Evolutionary conservation across 2,797 vertebrate genomes (phyloP).

Genomic region (Echiichthys vipera): DNA sequence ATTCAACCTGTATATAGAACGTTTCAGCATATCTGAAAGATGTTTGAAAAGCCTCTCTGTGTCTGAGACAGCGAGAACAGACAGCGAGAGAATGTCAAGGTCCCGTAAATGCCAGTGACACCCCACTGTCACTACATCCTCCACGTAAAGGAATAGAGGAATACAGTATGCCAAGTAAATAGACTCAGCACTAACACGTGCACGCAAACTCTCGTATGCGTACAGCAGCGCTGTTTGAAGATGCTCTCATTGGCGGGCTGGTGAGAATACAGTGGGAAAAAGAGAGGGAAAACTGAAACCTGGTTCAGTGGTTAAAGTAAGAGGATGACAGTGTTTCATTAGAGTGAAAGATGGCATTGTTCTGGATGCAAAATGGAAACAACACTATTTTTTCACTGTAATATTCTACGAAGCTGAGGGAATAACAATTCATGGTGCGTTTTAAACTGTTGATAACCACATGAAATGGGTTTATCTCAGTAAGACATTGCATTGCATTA

Average conservation of each 20-base stretch:
- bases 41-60: conserved; percentile 15
- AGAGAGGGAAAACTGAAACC: conserved; percentile 38
- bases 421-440: too few relatives aligned
- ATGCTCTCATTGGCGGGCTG: conserved; percentile 56
- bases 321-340: conserved; percentile 56
- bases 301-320: conserved; percentile 43
- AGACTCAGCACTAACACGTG: conserved; percentile 57
- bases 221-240: conserved; percentile 66
- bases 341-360: conserved; percentile 69
- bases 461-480: conserved; percentile 22
- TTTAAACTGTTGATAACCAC: conserved; percentile 5
- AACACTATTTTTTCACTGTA: too few relatives aligned
- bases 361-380: conserved; percentile 42
- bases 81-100: conserved; percentile 47
- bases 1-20: neutral
- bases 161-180: conserved; percentile 51
- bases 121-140: conserved; percentile 62
- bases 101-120: conserved; percentile 64
- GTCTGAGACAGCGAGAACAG: conserved; percentile 29
- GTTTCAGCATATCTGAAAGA: neutral
- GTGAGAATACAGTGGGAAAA: conserved; percentile 50
- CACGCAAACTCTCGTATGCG: conserved; percentile 61
- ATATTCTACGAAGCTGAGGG: too few relatives aligned
- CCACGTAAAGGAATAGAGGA: conserved; percentile 46
- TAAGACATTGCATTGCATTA: neutral